Conservation (phyloP, 2,113 vertebrate genomes). For the Perccottus glenii region DNA sequence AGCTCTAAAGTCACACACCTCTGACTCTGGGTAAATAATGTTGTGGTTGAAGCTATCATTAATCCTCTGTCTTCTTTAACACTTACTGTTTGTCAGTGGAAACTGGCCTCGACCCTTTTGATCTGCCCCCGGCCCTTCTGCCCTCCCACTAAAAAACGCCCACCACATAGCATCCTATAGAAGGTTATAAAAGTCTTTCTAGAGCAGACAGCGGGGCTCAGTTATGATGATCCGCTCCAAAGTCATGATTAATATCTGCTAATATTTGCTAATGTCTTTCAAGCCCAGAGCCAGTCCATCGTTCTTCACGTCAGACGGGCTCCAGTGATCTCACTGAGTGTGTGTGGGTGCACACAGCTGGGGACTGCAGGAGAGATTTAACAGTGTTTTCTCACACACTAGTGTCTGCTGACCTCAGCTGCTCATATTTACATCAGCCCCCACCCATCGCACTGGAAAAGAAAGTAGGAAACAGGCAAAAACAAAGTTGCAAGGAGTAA, state of each 20-base stretch:
- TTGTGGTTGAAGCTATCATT: slow-evolving; percentile 67
- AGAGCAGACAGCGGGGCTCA: slow-evolving; percentile 32
- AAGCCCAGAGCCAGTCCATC: slow-evolving; percentile 22
- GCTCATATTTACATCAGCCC: slow-evolving; percentile 77
- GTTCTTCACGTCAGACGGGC: slow-evolving; percentile 40
- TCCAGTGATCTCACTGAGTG: slow-evolving; percentile 46
- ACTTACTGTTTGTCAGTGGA: slow-evolving; percentile 72
- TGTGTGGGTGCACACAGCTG: slow-evolving; percentile 64
- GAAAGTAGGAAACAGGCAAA: slow-evolving; percentile 29
- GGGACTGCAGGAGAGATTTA: slow-evolving; percentile 60
- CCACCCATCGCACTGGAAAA: slow-evolving; percentile 32
- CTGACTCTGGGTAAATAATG: slow-evolving; percentile 70
- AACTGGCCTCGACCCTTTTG: slow-evolving; percentile 63
- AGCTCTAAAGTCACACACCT: slow-evolving; percentile 67
- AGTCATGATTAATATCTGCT: slow-evolving; percentile 58
- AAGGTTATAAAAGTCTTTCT: slow-evolving; percentile 18
- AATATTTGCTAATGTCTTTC: slow-evolving; percentile 65
- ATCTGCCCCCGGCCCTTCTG: slow-evolving; percentile 45
- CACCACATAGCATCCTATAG: slow-evolving; percentile 4
- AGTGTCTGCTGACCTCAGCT: slow-evolving; percentile 80
- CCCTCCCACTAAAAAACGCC: slow-evolving; percentile 20
- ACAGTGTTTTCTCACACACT: slow-evolving; percentile 80
- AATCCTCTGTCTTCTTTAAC: slow-evolving; percentile 68
- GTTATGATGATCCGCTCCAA: slow-evolving; percentile 25
- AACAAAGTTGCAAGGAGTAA: slow-evolving; percentile 31